A percentile compares a stretch with the other conserved stretches of the same genome.
Conservation (phyloP, 2,888 invertebrate genomes). For the Chloroclysta siterata region DNA sequence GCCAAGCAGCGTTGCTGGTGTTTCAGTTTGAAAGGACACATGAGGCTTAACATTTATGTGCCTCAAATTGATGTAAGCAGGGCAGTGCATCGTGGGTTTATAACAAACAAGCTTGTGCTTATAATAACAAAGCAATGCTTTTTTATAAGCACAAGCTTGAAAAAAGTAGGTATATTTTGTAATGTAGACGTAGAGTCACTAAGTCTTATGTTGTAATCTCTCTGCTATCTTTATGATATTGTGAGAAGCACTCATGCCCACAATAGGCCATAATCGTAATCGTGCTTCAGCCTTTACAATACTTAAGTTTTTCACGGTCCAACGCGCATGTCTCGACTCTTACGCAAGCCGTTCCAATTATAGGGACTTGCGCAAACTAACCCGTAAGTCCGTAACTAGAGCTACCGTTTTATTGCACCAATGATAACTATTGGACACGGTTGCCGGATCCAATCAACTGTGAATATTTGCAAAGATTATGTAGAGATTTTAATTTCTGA, state of each 20-base stretch:
- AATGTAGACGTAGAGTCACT: neutral
- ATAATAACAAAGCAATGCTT: too few relatives aligned
- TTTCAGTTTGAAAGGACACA: too few relatives aligned
- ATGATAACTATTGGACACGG: conserved; percentile 11
- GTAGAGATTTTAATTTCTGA: neutral
- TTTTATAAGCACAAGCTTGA: too few relatives aligned
- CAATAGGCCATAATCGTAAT: conserved; percentile 19
- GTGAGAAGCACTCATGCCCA: conserved; percentile 13
- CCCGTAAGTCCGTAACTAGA: conserved; percentile 29
- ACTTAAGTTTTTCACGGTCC: conserved; percentile 50
- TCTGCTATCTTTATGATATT: conserved; percentile 11
- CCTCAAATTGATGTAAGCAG: too few relatives aligned
- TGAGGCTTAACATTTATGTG: too few relatives aligned
- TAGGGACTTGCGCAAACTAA: conserved; percentile 55
- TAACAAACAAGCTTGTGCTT: too few relatives aligned
- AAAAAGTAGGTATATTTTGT: neutral
- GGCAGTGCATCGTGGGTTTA: too few relatives aligned
- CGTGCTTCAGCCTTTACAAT: conserved; percentile 23
- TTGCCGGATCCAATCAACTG: conserved; percentile 8
- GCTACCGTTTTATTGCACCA: conserved; percentile 34
- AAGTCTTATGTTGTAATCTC: neutral
- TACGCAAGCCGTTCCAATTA: conserved; percentile 60
- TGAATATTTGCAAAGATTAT: conserved; percentile 6
- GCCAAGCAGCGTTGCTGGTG: too few relatives aligned
- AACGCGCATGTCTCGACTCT: conserved; percentile 48